Conservation (phyloP, 2,797 vertebrate species). For the Emys orbicularis region DNA sequence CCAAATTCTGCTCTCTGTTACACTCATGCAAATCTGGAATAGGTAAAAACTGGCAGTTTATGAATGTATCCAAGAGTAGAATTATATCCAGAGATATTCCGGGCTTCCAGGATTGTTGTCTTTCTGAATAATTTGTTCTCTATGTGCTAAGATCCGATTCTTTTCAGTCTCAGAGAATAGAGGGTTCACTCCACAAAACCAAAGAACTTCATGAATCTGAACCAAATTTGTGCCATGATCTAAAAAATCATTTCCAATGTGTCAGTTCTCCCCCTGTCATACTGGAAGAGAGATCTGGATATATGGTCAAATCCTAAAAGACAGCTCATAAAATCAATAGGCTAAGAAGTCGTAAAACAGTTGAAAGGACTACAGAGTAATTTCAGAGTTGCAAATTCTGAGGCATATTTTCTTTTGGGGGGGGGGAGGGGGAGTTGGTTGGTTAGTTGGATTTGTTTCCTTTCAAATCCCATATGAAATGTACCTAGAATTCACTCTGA, state of each 20-base stretch:
- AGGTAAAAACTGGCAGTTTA: conserved; percentile 28
- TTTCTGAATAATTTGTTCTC: neutral
- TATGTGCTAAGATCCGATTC: conserved; percentile 5
- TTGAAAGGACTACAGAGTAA: fast-evolving
- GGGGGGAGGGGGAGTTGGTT: neutral
- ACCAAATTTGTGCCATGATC: neutral
- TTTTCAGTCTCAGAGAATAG: neutral
- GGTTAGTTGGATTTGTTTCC: neutral
- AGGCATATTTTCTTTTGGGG: neutral
- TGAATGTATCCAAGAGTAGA: conserved; percentile 26
- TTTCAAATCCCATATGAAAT: neutral
- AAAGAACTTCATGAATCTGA: neutral
- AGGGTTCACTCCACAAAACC: neutral
- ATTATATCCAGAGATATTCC: conserved; percentile 43
- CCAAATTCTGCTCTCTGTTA: neutral
- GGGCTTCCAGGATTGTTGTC: neutral
- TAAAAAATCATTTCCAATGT: neutral
- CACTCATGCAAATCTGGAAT: conserved; percentile 30
- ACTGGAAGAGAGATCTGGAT: neutral
- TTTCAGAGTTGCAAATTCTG: neutral
- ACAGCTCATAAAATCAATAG: neutral
- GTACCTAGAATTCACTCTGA: neutral
- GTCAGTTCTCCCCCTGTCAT: neutral
- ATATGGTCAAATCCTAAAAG: conserved; percentile 5
- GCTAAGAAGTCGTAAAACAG: neutral